A percentile compares a stretch with the other conserved stretches of the same genome.
Conservation (phyloP, 1,140 invertebrate genomes). For the Saccostrea glomerata region DNA sequence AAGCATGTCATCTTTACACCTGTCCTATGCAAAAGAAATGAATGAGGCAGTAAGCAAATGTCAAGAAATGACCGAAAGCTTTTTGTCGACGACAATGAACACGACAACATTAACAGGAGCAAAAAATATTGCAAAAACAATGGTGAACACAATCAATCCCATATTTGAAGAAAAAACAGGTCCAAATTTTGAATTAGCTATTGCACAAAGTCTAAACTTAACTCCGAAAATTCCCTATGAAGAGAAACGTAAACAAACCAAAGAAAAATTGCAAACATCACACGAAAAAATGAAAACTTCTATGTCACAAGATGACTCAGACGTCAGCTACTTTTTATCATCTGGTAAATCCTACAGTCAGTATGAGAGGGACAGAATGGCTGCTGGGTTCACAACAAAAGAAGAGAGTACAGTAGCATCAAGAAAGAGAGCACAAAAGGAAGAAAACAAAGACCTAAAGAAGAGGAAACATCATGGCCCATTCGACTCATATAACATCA, state of each 20-base stretch:
- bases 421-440: neutral
- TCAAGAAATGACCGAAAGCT: neutral
- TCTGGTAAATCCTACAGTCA: conserved; percentile 13
- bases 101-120: neutral
- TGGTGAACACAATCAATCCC: neutral
- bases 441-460: neutral
- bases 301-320: neutral
- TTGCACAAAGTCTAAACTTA: neutral
- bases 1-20: neutral
- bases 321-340: neutral
- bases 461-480: neutral
- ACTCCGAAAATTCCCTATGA: neutral
- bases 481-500: neutral
- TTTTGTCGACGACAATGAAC: neutral
- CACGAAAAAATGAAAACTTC: neutral
- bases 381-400: neutral
- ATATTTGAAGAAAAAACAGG: neutral
- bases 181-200: neutral
- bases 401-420: no score
- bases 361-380: conserved; percentile 23
- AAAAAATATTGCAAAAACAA: neutral
- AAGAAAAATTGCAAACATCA: neutral
- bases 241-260: neutral
- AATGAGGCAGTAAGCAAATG: neutral
- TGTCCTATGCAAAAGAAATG: neutral